These are phyloP conservation scores for Pinna nobilis DNA, from an alignment of 1,140 invertebrate genomes.

Conservation along the genomic window DNA sequence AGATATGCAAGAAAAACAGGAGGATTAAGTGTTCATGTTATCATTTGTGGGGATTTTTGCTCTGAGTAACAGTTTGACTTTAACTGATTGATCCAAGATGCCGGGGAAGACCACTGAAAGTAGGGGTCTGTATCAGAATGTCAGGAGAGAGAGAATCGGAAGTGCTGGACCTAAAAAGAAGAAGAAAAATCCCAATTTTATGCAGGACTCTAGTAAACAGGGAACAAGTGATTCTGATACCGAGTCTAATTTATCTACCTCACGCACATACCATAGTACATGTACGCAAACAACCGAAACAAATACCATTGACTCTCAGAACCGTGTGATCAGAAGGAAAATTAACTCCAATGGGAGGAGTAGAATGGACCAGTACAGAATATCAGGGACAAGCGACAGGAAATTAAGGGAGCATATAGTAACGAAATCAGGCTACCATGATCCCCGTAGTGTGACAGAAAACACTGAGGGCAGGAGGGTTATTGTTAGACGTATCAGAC, in stretches of 20 bases:
- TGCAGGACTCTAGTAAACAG: not conserved
- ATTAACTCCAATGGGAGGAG: not conserved
- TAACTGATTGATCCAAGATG: not conserved
- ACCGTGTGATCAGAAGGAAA: not conserved
- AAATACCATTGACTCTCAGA: slow-evolving; percentile 10
- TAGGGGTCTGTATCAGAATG: too few species aligned
- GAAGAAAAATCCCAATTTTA: too few species aligned
- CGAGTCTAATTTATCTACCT: not conserved
- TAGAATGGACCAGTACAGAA: slow-evolving; percentile 3
- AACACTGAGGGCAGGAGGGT: not conserved
- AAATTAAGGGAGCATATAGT: too few species aligned
- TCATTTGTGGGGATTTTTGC: too few species aligned
- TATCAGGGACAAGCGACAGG: not conserved
- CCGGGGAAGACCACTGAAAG: too few species aligned
- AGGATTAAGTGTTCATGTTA: not conserved
- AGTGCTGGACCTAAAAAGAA: too few species aligned
- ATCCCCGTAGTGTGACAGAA: not conserved
- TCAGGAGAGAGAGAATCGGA: too few species aligned
- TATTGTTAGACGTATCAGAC: not conserved
- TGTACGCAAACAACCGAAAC: slow-evolving; percentile 14
- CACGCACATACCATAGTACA: slow-evolving; percentile 5
- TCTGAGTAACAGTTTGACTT: not conserved
- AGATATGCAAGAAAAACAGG: not conserved
- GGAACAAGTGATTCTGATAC: slow-evolving; percentile 4
- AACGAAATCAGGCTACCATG: too few species aligned